These are phyloP conservation scores for Salvelinus fontinalis DNA, from an alignment of 2,113 vertebrate genomes.

Conservation along the genomic window DNA sequence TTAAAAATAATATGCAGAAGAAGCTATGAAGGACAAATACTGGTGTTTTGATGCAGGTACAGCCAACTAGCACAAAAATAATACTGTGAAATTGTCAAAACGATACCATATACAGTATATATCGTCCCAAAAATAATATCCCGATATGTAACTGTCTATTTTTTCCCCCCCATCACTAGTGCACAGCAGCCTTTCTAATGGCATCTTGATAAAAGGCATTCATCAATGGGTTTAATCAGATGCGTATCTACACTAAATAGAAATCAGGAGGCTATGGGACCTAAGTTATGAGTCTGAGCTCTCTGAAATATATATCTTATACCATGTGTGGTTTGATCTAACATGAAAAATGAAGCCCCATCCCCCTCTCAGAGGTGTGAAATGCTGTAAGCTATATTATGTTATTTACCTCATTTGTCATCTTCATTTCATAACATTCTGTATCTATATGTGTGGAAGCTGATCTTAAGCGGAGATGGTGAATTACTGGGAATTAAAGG, in stretches of 20 bases:
- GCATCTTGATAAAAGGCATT: constrained; percentile 42
- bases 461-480: constrained; percentile 20
- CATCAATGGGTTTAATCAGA: constrained; percentile 46
- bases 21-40: no score
- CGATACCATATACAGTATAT: no score
- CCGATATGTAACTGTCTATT: no score
- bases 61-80: no score
- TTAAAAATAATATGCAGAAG: no score
- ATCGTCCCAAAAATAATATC: no score
- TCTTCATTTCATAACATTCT: background rate
- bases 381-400: constrained; percentile 18
- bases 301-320: constrained; percentile 46
- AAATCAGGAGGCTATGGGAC: constrained; percentile 14
- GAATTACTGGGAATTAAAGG: constrained; percentile 14
- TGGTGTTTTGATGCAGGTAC: no score
- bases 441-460: constrained; percentile 12
- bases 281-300: constrained; percentile 20
- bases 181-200: background rate
- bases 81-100: no score
- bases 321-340: constrained; percentile 49
- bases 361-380: constrained; percentile 1
- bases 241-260: constrained; percentile 25
- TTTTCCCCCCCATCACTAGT: constrained; percentile 15
- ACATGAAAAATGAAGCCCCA: constrained; percentile 16
- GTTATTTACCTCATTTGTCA: constrained; percentile 28